A percentile compares a stretch with the other conserved stretches of the same genome.
These are phyloP conservation scores for Drosophila recens DNA, from an alignment of 2,888 invertebrate genomes.

Conservation along the genomic window DNA sequence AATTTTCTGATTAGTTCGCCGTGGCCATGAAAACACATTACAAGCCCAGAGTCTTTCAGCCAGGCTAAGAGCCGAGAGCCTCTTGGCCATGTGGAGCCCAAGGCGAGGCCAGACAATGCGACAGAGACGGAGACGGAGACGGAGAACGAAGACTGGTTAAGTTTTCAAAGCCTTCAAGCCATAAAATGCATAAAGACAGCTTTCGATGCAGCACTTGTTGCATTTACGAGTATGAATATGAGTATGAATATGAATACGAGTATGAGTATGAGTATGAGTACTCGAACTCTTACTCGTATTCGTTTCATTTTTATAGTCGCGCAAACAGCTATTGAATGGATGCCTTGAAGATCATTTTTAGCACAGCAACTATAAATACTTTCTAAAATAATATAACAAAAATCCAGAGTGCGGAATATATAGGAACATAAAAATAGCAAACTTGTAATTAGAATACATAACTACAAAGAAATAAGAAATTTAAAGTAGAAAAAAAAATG, in stretches of 20 bases:
- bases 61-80: background rate
- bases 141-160: conserved; percentile 25
- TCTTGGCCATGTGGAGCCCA: background rate
- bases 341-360: background rate
- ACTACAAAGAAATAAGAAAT: no score
- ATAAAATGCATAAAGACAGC: conserved; percentile 74
- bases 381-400: background rate
- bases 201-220: conserved; percentile 46
- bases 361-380: background rate
- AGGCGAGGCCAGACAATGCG: conserved; percentile 1
- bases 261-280: conserved; percentile 14
- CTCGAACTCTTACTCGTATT: background rate
- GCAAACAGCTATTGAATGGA: background rate
- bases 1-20: conserved; percentile 85
- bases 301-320: conserved; percentile 7
- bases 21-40: conserved; percentile 76
- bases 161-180: conserved; percentile 45
- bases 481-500: no score
- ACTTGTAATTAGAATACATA: no score
- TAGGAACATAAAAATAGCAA: background rate
- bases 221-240: conserved; percentile 35
- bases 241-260: conserved; percentile 12
- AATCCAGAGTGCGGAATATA: no score
- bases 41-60: conserved; percentile 27
- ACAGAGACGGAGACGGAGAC: background rate